Evolutionary conservation across 2,888 invertebrate species (phyloP).

Genomic region (Drosophila paracracens): DNA sequence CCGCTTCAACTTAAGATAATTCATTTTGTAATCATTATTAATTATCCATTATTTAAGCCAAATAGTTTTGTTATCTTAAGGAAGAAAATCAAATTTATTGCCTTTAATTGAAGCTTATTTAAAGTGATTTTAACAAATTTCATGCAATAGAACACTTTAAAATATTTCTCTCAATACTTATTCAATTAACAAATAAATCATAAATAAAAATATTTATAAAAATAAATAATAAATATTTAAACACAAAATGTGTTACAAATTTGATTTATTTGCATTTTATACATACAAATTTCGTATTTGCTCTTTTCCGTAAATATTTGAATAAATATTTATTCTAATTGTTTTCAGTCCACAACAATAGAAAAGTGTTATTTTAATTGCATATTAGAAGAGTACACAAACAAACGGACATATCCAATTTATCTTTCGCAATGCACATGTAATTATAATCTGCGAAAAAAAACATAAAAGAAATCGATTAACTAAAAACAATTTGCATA

Average conservation of each 20-base stretch:
- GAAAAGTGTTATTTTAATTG: conserved; percentile 26
- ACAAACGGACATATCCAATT: not conserved
- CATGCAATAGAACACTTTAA: not conserved
- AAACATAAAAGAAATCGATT: conserved; percentile 32
- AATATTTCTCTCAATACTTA: not conserved
- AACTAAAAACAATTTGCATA: conserved; percentile 67
- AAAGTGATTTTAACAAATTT: not conserved
- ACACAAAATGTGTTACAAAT: not conserved
- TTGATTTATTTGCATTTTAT: not conserved
- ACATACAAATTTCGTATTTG: not conserved
- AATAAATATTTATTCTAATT: conserved; percentile 12
- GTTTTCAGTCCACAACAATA: not conserved
- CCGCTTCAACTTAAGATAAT: not conserved
- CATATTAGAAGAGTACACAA: conserved; percentile 6
- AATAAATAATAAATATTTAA: not conserved
- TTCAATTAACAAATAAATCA: not conserved
- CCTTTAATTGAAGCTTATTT: not conserved
- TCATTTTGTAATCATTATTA: not conserved
- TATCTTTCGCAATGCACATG: not conserved
- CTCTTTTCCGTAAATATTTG: not conserved
- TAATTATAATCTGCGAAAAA: conserved; percentile 14
- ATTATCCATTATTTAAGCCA: not conserved
- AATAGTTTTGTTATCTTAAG: not conserved
- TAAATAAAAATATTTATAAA: not conserved
- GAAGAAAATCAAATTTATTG: not conserved